These are phyloP conservation scores for Rhagophthalmus giganteus DNA, from an alignment of 2,888 invertebrate genomes.

Conservation along the genomic window DNA sequence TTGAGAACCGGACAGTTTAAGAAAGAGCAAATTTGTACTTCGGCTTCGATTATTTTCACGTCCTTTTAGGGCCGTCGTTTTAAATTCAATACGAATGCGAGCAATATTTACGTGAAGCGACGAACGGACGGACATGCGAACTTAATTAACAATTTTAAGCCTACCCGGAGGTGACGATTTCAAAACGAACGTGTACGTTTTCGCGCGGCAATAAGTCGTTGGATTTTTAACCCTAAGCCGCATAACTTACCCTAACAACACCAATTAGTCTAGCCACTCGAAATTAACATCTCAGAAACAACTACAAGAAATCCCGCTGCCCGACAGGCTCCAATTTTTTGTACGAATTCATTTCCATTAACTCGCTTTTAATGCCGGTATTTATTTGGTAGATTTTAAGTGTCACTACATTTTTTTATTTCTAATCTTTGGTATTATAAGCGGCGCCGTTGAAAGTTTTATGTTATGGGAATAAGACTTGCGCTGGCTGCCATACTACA, in stretches of 20 bases:
- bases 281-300: conserved; percentile 21
- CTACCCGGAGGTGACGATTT: too few relatives aligned
- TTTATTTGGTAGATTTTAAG: conserved; percentile 26
- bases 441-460: conserved; percentile 4
- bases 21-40: too few relatives aligned
- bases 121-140: too few relatives aligned
- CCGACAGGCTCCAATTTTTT: conserved; percentile 27
- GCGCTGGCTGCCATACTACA: too few relatives aligned
- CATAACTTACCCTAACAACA: conserved; percentile 4
- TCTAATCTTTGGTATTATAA: conserved; percentile 13
- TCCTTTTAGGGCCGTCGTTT: too few relatives aligned
- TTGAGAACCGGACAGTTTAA: too few relatives aligned
- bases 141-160: too few relatives aligned
- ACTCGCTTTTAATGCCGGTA: conserved; percentile 23
- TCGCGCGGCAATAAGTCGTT: too few relatives aligned
- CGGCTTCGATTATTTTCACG: too few relatives aligned
- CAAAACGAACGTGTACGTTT: too few relatives aligned
- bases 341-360: conserved; percentile 27
- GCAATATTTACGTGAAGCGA: too few relatives aligned
- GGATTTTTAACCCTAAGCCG: not conserved
- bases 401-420: conserved; percentile 18
- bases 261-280: conserved; percentile 26
- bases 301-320: conserved; percentile 20
- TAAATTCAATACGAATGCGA: too few relatives aligned
- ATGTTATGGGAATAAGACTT: not conserved